Evolutionary conservation across 2,113 vertebrate species (phyloP).

Genomic region (Proterorhinus semilunaris): DNA sequence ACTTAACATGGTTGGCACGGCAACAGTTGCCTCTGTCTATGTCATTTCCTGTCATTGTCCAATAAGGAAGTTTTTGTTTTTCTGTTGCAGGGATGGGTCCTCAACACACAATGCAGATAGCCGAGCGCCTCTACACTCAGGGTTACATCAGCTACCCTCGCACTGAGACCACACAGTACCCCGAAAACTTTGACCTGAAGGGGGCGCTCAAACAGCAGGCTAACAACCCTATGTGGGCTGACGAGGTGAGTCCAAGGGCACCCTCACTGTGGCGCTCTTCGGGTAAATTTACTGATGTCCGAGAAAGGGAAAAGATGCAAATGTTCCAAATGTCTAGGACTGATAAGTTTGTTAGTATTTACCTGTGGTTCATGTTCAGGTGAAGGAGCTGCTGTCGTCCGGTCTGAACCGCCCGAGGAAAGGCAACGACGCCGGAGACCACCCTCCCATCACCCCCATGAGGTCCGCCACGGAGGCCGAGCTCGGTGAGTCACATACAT

Average conservation of each 20-base stretch:
- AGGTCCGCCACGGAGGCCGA: conserved; percentile 89
- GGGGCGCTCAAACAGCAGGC: conserved; percentile 87
- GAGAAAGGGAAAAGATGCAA: no score
- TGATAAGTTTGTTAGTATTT: not conserved
- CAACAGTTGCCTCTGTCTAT: no score
- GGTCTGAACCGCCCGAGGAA: conserved; percentile 93
- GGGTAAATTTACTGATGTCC: no score
- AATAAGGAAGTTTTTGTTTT: not conserved
- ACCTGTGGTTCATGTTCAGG: conserved; percentile 67
- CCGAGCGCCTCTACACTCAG: conserved; percentile 94
- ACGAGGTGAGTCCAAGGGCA: conserved; percentile 73
- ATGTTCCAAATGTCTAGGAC: not conserved
- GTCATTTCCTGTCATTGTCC: no score
- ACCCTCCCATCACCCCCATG: conserved; percentile 98
- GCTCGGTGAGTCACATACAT: conserved; percentile 75
- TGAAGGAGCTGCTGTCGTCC: conserved; percentile 83
- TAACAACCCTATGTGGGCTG: conserved; percentile 87
- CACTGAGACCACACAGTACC: conserved; percentile 96
- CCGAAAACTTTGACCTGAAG: conserved; percentile 95
- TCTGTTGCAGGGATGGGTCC: conserved; percentile 87
- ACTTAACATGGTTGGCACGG: no score
- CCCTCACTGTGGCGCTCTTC: no score
- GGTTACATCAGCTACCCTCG: conserved; percentile 98
- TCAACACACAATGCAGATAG: conserved; percentile 95
- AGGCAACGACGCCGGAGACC: conserved; percentile 91